Base-by-base conservation (phyloP, 2,113 vertebrate genomes). In the Petrocephalus zakoni region DNA sequence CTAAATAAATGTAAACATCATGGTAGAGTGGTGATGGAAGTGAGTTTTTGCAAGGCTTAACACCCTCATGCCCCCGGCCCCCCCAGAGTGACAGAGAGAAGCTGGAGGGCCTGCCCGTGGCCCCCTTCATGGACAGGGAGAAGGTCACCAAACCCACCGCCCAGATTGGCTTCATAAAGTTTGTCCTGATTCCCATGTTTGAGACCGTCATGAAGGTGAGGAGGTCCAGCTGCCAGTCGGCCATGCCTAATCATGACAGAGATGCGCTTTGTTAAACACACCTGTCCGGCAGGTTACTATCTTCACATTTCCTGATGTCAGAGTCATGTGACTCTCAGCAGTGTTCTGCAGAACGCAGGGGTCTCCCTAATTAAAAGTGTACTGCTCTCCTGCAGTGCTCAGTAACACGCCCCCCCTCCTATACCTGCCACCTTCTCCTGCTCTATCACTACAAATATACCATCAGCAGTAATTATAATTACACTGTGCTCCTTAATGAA, bases 91-190 rank as follows among this genome's bases (percentile, higher is more conserved):
- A 99, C 93, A 92, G 97, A 0, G 98, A 99, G 89, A 99, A 98
- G 91, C 92, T 95, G 0, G 98, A 99, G 89, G 98, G 98, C 15
- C 97, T 99, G 68, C 98, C 98, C 0, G 97, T 99, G 87, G 97
- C 98, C 4, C 97, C 98, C 0, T 99, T 99, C 94, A 99, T 99
- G 98, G 98, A 99, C 92, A 95, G 98, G 0, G 97, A 99, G 85
- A 98, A 97, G 94, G 97, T 99, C 89, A 98, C 98, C 90, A 98
- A 98, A 61, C 96, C 98, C 0, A 98, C 97, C 0, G 97, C 98
- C 19, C 98, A 99, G 90, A 98, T 96, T 0, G 97, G 97, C 3
- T 98, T 99, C 92, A 96, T 96, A 91, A 95, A 95, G 89, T 95
- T 96, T 15, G 94, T 96, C 87, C 94, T 96, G 89, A 94, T 96